A percentile compares a stretch with the other conserved stretches of the same genome.
Conservation (phyloP, 2,888 invertebrate species). For the Apodemia hepburni region DNA sequence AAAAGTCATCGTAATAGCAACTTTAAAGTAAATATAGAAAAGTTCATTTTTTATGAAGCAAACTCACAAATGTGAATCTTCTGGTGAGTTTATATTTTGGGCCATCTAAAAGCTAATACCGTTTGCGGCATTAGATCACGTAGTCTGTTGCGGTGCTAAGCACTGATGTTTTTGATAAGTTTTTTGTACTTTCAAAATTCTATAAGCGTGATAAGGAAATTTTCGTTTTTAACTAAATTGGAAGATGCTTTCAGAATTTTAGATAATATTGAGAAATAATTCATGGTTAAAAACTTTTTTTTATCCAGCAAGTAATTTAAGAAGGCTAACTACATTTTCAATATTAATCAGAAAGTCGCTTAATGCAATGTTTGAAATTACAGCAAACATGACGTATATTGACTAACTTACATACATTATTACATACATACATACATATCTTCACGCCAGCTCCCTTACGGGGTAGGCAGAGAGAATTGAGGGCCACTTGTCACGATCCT, state of each 20-base stretch:
- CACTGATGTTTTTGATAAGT: background rate
- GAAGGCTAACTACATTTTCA: too few species aligned
- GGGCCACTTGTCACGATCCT: too few species aligned
- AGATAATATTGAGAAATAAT: too few species aligned
- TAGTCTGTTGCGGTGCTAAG: constrained; percentile 27
- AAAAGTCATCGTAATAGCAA: constrained; percentile 20
- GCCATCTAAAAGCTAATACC: background rate
- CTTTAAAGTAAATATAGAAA: constrained; percentile 25
- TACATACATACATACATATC: too few species aligned
- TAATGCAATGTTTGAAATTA: too few species aligned
- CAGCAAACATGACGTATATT: too few species aligned
- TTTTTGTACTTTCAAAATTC: constrained; percentile 10
- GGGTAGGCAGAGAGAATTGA: too few species aligned
- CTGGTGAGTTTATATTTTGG: background rate
- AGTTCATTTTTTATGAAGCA: constrained; percentile 20
- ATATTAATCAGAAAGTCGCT: too few species aligned
- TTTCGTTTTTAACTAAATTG: background rate
- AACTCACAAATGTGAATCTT: background rate
- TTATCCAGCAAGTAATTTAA: too few species aligned
- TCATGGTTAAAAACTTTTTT: too few species aligned
- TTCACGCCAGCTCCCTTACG: too few species aligned
- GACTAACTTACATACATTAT: too few species aligned
- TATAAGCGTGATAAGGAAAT: background rate
- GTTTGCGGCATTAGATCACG: constrained; percentile 38
- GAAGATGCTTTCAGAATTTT: background rate